phyloP scores from a whole-genome alignment of 2,113 vertebrate genomes.

The Daubentonia madagascariensis region DNA sequence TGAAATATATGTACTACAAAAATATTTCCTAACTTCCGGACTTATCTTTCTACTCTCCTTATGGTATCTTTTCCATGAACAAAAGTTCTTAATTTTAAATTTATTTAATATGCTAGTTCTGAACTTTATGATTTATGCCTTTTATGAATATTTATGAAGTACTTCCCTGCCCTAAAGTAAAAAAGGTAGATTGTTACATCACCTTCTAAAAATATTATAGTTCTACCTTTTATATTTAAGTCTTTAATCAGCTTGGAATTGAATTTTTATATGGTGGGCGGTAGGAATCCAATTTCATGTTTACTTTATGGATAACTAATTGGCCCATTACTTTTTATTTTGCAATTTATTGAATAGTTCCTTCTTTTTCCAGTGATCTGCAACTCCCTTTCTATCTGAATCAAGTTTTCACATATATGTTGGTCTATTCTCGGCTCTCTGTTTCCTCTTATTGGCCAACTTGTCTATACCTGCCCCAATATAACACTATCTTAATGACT shows the following conservation, averaged over 20 bases:
- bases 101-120: neutral
- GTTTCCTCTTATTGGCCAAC: neutral
- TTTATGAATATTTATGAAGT: constrained; percentile 41
- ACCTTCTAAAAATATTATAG: neutral
- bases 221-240: constrained; percentile 4
- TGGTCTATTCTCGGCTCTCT: neutral
- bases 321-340: constrained; percentile 24
- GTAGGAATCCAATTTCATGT: constrained; percentile 1
- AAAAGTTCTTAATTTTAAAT: constrained; percentile 37
- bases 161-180: neutral
- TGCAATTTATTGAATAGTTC: constrained; percentile 1
- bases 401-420: neutral
- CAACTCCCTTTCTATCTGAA: neutral
- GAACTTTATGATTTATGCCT: neutral
- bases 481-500: neutral
- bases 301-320: constrained; percentile 26
- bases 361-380: neutral
- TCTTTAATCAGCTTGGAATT: constrained; percentile 26
- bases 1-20: neutral
- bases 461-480: neutral
- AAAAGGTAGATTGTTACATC: neutral
- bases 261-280: neutral
- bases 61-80: neutral
- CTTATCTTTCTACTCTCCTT: neutral
- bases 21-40: neutral